phyloP scores from a whole-genome alignment of 2,888 invertebrate species.

The Caradrina clavipalpis region DNA sequence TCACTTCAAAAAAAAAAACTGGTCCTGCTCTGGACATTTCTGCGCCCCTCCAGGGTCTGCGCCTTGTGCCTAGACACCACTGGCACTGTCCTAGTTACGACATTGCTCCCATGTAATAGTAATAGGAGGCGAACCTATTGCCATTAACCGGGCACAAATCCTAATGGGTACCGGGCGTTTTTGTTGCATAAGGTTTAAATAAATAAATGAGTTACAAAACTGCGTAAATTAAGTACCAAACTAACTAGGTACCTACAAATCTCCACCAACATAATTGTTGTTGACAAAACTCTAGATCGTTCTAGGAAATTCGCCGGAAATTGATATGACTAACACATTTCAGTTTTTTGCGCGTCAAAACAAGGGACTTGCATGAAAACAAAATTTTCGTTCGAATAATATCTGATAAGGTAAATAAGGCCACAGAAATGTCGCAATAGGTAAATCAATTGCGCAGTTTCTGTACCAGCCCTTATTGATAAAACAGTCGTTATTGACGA shows the following conservation, averaged over 20 bases:
- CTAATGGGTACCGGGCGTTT: too few species aligned
- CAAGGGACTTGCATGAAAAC: slow-evolving; percentile 35
- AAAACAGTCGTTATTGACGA: slow-evolving; percentile 21
- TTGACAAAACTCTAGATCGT: slow-evolving; percentile 30
- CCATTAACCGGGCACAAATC: too few species aligned
- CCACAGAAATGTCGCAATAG: slow-evolving; percentile 38
- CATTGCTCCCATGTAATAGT: too few species aligned
- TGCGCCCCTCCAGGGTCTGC: too few species aligned
- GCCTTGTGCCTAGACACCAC: too few species aligned
- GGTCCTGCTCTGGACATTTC: too few species aligned
- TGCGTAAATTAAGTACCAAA: too few species aligned
- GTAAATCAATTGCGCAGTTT: slow-evolving; percentile 47
- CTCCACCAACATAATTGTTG: slow-evolving; percentile 10
- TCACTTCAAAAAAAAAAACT: too few species aligned
- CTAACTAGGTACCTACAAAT: not conserved
- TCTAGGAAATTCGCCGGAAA: slow-evolving; percentile 43
- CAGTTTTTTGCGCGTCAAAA: slow-evolving; percentile 43
- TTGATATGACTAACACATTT: slow-evolving; percentile 53
- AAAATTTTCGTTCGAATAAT: slow-evolving; percentile 29
- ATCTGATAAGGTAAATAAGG: slow-evolving; percentile 56
- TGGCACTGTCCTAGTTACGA: too few species aligned
- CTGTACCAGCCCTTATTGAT: slow-evolving; percentile 34
- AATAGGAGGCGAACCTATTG: too few species aligned
- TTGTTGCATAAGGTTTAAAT: too few species aligned
- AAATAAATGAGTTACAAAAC: too few species aligned